These are phyloP conservation scores for Podarcis cretensis DNA, from an alignment of 2,113 vertebrate genomes.

Conservation along the genomic window DNA sequence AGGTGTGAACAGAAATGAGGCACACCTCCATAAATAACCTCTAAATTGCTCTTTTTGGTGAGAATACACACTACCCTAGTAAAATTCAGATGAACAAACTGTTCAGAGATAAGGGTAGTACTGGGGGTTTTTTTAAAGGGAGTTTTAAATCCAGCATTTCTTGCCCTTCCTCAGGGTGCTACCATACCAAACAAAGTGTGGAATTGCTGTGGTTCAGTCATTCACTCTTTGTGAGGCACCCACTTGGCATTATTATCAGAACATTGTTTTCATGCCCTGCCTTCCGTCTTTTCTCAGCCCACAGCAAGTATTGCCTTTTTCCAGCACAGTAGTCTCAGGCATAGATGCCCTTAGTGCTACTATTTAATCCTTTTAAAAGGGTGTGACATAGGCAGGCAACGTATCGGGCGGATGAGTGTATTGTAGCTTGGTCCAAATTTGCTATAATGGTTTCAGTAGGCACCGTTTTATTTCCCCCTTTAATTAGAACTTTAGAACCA, in stretches of 20 bases:
- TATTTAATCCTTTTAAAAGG: neutral
- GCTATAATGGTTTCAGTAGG: no score
- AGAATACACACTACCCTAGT: neutral
- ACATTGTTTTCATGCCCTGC: neutral
- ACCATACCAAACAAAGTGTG: neutral
- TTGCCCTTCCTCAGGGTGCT: neutral
- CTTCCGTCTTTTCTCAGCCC: neutral
- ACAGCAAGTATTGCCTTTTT: neutral
- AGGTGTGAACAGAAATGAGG: neutral
- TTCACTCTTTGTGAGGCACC: neutral
- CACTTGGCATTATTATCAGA: neutral
- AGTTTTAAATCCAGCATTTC: neutral
- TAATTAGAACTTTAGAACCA: neutral
- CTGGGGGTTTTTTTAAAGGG: neutral
- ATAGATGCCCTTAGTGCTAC: neutral
- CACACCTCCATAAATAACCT: neutral
- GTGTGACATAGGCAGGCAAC: neutral
- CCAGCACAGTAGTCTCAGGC: neutral
- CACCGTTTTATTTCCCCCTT: neutral
- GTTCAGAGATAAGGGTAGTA: neutral
- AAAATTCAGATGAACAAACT: neutral
- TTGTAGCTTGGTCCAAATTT: neutral
- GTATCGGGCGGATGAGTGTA: neutral
- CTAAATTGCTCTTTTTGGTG: neutral
- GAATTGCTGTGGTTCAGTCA: neutral